Base-by-base conservation (phyloP, 2,113 vertebrate species). In the Oreocharis arfaki region DNA sequence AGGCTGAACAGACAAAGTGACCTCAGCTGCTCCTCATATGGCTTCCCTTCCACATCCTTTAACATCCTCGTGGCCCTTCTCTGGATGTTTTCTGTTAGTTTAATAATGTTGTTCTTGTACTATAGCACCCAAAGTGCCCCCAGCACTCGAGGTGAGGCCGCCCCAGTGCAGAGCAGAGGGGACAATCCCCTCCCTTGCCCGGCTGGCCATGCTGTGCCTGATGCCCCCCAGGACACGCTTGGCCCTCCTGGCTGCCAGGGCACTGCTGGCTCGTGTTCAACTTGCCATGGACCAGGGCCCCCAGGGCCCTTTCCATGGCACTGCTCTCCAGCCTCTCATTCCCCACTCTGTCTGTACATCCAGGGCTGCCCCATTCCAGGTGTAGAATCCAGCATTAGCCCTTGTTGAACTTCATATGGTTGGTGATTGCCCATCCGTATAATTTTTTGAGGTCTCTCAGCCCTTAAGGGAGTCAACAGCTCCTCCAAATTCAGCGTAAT, bases 21-120 rank as follows among this genome's bases (percentile, higher is more conserved):
- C 21, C 33, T 68, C 42, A 32, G 37, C 20, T 32, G 10, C 1
- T 33, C 16, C 33, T 50, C 20, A 9, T 11, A 3, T 0, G 7
- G 9, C 65, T 71, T 39, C 32, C 7, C 9, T 24, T 52, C 37
- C 11, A 20, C 5, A 12, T 5, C 10, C 13, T 35, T 52, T 20
- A 41, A 7, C 16, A 42, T 19, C 30, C 16, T 30, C 37, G 18
- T 18, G 32, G 23, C 14, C 17, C 17, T 69, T 17, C 42, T 49
- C 15, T 49, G 78, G 41, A 35, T 15, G 10, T 15, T 44, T 5
- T 42, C 52, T 19, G 8, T 3, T 28, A 21, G 30, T 26, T 20
- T 26, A 26, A n/a, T 26, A 26, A n/a, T 44, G 4, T n/a, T 28
- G 19, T 69, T 37, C 3, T 23, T 71, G 24, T 1, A 16, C 3